Conservation (phyloP, 1,140 invertebrate genomes). For the Bombus huntii region DNA sequence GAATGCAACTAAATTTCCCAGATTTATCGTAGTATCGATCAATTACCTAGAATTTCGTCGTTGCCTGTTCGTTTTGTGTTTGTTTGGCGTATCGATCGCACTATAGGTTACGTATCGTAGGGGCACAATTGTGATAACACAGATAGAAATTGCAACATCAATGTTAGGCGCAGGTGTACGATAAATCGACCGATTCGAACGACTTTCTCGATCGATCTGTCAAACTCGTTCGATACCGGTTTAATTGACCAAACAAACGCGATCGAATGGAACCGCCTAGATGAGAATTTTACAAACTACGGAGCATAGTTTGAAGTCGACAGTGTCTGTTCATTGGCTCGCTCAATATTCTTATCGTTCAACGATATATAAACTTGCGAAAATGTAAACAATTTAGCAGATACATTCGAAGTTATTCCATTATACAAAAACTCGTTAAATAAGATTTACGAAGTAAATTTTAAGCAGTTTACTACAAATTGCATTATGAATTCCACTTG, state of each 20-base stretch:
- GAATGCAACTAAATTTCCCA: neutral
- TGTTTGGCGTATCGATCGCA: neutral
- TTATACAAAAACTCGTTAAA: too few species aligned
- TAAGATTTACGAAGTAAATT: too few species aligned
- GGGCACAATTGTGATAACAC: neutral
- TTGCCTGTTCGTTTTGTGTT: neutral
- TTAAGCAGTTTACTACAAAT: too few species aligned
- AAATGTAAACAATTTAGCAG: neutral
- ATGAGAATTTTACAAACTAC: slow-evolving; percentile 42
- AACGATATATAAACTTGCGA: too few species aligned
- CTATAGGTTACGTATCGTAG: neutral
- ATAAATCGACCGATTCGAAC: slow-evolving; percentile 56
- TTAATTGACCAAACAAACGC: slow-evolving; percentile 53
- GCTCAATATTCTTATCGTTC: slow-evolving; percentile 9
- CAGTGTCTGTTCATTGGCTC: slow-evolving; percentile 2
- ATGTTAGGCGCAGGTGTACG: slow-evolving; percentile 21
- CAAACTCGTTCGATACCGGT: slow-evolving; percentile 65
- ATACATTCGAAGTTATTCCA: too few species aligned
- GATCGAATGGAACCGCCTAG: slow-evolving; percentile 41
- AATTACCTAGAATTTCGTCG: neutral
- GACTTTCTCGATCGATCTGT: slow-evolving; percentile 67
- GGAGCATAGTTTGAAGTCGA: slow-evolving; percentile 40
- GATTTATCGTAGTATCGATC: neutral
- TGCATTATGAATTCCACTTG: too few species aligned
- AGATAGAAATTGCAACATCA: neutral